phyloP scores from a whole-genome alignment of 2,797 vertebrate species.

The Anniella stebbinsi region DNA sequence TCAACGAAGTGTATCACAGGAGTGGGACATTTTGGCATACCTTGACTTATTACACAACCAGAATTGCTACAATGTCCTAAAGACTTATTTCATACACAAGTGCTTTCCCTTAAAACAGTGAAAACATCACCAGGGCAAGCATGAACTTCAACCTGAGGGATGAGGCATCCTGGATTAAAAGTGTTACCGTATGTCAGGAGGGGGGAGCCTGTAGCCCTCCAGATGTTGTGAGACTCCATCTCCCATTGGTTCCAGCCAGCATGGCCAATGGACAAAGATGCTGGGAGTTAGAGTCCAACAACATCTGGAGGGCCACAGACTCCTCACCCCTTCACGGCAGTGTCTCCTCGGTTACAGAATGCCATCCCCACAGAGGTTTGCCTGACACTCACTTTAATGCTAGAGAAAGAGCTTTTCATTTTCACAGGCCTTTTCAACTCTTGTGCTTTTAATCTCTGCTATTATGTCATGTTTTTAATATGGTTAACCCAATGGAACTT shows the following conservation, averaged over 20 bases:
- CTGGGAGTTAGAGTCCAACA: not conserved
- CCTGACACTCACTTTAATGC: not conserved
- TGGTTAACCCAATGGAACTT: not conserved
- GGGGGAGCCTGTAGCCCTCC: no score
- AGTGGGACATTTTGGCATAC: not conserved
- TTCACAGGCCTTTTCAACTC: not conserved
- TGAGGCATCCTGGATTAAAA: not conserved
- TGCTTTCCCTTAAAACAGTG: not conserved
- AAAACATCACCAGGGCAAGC: not conserved
- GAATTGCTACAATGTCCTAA: not conserved
- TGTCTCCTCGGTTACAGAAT: not conserved
- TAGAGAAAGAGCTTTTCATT: not conserved
- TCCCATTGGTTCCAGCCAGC: no score
- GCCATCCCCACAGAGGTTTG: not conserved
- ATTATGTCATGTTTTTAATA: not conserved
- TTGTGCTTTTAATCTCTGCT: not conserved
- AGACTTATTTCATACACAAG: not conserved
- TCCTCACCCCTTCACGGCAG: not conserved
- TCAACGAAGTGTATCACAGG: not conserved
- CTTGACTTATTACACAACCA: conserved; percentile 12
- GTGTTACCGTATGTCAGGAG: no score
- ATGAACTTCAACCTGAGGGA: not conserved
- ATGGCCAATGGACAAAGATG: not conserved
- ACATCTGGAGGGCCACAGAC: not conserved
- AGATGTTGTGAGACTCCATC: no score